Evolutionary conservation across 2,888 invertebrate genomes (phyloP).

Genomic region (Cyclophora punctaria): DNA sequence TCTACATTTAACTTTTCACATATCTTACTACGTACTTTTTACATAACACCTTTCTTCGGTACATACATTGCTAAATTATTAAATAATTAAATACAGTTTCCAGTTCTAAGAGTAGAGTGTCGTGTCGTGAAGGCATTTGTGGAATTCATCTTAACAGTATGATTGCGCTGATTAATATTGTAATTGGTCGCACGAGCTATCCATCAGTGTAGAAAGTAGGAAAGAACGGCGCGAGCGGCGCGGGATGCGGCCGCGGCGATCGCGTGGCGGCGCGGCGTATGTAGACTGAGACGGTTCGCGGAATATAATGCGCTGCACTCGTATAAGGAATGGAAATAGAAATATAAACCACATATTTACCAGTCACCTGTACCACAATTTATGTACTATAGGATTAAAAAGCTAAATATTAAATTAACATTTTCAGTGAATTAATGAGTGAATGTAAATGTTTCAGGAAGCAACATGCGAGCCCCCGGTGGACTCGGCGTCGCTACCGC

Average conservation of each 20-base stretch:
- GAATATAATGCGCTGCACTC: slow-evolving; percentile 3
- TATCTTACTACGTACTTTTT: slow-evolving; percentile 4
- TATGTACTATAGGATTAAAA: no score
- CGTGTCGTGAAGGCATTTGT: slow-evolving; percentile 50
- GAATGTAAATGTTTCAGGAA: slow-evolving; percentile 73
- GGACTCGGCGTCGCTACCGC: slow-evolving; percentile 86
- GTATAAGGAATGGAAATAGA: no score
- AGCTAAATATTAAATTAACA: background rate
- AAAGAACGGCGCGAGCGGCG: slow-evolving; percentile 49
- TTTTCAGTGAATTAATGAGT: background rate
- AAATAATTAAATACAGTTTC: background rate
- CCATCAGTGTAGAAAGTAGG: slow-evolving; percentile 72
- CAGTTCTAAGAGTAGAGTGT: background rate
- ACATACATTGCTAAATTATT: no score
- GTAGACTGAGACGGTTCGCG: slow-evolving; percentile 61
- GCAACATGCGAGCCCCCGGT: slow-evolving; percentile 85
- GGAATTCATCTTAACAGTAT: slow-evolving; percentile 57
- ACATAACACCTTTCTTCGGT: no score
- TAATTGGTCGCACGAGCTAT: slow-evolving; percentile 69
- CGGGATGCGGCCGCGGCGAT: slow-evolving; percentile 31
- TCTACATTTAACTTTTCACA: no score
- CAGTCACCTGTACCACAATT: no score
- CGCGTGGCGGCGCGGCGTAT: slow-evolving; percentile 41
- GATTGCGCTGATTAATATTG: slow-evolving; percentile 73
- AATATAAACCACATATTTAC: no score